A percentile compares a stretch with the other conserved stretches of the same genome.
Conservation (phyloP, 2,888 invertebrate species). For the Phengaris alcon region DNA sequence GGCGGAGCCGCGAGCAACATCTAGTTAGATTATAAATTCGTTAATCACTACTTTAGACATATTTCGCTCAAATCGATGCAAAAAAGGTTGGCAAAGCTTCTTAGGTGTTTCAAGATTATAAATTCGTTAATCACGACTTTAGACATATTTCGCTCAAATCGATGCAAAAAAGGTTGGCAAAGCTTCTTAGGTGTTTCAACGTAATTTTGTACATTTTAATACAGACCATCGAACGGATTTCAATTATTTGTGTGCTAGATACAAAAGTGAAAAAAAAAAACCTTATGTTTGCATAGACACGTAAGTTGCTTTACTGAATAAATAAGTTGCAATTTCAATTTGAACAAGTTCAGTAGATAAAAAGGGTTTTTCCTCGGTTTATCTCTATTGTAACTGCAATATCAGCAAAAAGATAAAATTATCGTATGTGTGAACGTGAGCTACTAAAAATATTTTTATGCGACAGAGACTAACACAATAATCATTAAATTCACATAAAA, state of each 20-base stretch:
- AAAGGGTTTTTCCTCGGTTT: not conserved
- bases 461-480: not conserved
- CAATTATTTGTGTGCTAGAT: not conserved
- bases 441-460: not conserved
- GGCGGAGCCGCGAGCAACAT: no score
- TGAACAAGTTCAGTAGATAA: no score
- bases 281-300: no score
- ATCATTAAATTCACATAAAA: not conserved
- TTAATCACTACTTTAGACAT: not conserved
- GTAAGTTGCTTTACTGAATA: no score
- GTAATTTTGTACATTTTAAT: not conserved
- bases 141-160: not conserved
- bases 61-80: not conserved
- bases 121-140: not conserved
- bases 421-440: conserved; percentile 6
- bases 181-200: not conserved
- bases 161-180: not conserved
- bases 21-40: not conserved
- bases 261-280: no score
- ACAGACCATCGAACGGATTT: not conserved
- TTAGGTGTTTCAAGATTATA: no score
- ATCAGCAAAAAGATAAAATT: not conserved
- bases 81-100: no score
- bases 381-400: not conserved
- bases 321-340: no score